These are phyloP conservation scores for Ischnus inquisitorius DNA, from an alignment of 2,888 invertebrate genomes.

Conservation along the genomic window DNA sequence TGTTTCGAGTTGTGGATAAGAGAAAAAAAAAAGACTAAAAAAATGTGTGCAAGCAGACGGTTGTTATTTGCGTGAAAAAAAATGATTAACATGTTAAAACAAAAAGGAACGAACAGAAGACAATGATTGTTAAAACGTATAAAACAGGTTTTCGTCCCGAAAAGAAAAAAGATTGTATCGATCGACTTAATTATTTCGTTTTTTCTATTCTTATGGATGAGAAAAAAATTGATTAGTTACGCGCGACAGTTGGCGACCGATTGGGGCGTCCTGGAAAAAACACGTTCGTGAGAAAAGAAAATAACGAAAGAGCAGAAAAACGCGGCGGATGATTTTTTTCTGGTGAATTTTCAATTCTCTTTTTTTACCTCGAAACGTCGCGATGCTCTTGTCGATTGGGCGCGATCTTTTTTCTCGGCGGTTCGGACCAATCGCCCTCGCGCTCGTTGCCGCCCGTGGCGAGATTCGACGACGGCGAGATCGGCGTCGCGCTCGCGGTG, in stretches of 20 bases:
- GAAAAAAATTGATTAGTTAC: constrained; percentile 52
- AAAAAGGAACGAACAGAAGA: background rate
- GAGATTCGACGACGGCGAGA: constrained; percentile 50
- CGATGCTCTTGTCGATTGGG: constrained; percentile 78
- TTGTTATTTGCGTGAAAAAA: constrained; percentile 48
- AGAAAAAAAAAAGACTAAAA: constrained; percentile 3
- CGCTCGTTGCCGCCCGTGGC: constrained; percentile 68
- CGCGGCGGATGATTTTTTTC: background rate
- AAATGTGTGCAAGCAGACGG: constrained; percentile 13
- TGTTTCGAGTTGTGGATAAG: background rate
- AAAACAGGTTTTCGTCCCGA: background rate
- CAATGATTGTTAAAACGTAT: constrained; percentile 11
- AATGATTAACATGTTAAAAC: background rate
- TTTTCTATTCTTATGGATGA: background rate
- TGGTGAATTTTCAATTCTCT: background rate
- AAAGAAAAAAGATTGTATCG: background rate
- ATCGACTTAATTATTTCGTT: background rate
- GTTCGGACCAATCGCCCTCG: constrained; percentile 77
- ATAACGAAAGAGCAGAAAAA: constrained; percentile 22
- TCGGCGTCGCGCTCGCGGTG: constrained; percentile 56
- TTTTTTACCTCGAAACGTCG: constrained; percentile 77
- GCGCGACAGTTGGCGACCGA: constrained; percentile 60
- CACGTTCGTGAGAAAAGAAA: constrained; percentile 37
- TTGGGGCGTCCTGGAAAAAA: constrained; percentile 64
- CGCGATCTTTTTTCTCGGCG: constrained; percentile 81